Evolutionary conservation across 2,113 vertebrate genomes (phyloP).

Genomic region (Chroicocephalus ridibundus): DNA sequence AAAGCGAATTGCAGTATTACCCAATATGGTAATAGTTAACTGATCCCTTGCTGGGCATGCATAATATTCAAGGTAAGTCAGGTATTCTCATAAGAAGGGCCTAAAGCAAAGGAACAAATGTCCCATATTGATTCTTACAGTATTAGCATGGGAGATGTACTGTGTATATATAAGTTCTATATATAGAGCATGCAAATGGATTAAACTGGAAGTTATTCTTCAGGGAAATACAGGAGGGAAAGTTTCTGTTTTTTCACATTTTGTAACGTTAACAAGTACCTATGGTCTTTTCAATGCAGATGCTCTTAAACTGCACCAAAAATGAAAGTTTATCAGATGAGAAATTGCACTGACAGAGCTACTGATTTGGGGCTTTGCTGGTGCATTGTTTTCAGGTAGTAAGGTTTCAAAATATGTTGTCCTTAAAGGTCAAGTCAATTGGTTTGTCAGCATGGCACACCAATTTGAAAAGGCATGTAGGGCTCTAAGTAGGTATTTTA

Average conservation of each 20-base stretch:
- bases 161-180: background rate
- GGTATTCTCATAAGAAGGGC: background rate
- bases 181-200: background rate
- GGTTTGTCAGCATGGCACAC: background rate
- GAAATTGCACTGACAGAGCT: background rate
- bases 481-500: background rate
- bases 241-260: background rate
- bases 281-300: background rate
- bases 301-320: background rate
- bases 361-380: background rate
- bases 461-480: background rate
- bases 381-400: background rate
- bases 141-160: background rate
- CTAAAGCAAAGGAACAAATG: background rate
- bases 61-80: background rate
- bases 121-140: background rate
- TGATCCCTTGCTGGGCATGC: background rate
- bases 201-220: background rate
- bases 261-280: background rate
- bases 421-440: background rate
- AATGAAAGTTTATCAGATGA: background rate
- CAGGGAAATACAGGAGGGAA: background rate
- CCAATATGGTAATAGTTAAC: conserved; percentile 19
- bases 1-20: conserved; percentile 15
- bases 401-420: background rate